Evolutionary conservation across 1,140 invertebrate species (phyloP), one percentile per base, ranked within the genome.

Genomic region (Helicoverpa zea): DNA sequence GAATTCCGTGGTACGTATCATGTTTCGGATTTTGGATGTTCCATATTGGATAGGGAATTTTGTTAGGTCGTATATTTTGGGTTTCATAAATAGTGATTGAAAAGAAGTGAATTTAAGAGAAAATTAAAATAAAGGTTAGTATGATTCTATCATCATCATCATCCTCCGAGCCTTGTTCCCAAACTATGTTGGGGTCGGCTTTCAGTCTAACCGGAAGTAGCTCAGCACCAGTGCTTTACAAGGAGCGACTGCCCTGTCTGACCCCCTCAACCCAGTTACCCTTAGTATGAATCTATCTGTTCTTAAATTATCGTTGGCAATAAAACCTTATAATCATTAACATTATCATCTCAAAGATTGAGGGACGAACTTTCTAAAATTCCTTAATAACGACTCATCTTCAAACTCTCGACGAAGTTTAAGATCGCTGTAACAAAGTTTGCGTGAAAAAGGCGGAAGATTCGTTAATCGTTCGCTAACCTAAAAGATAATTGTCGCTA

Each of bases 401-500:
- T 9, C n/a, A 61, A 14, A 77, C 49, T 64, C 59, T 30, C 23
- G 29, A 54, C 68, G 66, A 77, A 77, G 16, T 52, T 16, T 66
- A 18, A 54, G 54, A 64, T 77, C 49, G 54, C 66, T 18, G 18
- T 52, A 29, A 10, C 43, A 64, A 77, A 77, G 18, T 77, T 64
- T 64, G 61, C 4, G 14, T 54, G 75, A 66, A 77, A 73, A 77
- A 77, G 23, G 47, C 75, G 59, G 29, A 35, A 52, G 47, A 77
- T 77, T 77, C 59, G 11, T 77, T 77, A 68, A 76, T 76, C 66
- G 79, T 70, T 76, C 64, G 66, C 79, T 49, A 85, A 82, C 83
- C 58, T 61, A 76, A 77, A 51, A 56, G 72, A 81, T 83, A 84
- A 84, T 86, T 83, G 81, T 76, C 79, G 68, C 47, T 81, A 83